Percentiles rank a stretch among this genome's conserved stretches.
Conservation (phyloP, 2,888 invertebrate species). For the Oxystoma pomonae region DNA sequence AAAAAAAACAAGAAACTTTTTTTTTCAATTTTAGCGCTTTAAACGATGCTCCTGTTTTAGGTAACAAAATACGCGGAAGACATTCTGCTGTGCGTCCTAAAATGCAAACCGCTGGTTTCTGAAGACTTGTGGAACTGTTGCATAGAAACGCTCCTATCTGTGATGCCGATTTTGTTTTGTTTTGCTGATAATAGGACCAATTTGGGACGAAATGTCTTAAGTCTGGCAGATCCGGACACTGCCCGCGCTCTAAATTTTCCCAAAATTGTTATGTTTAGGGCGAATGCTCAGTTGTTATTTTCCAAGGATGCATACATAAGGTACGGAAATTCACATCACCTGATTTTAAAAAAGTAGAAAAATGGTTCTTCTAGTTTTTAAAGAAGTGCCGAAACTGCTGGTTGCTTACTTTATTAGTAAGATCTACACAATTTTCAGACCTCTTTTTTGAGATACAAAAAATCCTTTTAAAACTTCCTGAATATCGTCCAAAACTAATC, state of each 20-base stretch:
- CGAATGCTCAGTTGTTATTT: constrained; percentile 51
- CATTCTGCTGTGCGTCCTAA: constrained; percentile 59
- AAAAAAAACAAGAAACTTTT: not conserved
- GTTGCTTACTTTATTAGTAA: too few species aligned
- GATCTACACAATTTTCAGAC: too few species aligned
- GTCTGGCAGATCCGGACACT: constrained; percentile 61
- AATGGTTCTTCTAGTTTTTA: too few species aligned
- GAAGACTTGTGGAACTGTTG: constrained; percentile 60
- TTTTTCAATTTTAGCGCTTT: not conserved
- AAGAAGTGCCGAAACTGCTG: too few species aligned
- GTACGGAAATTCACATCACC: too few species aligned
- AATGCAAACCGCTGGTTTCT: constrained; percentile 59
- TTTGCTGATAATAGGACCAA: constrained; percentile 52
- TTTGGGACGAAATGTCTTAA: constrained; percentile 58
- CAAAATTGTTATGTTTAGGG: constrained; percentile 51
- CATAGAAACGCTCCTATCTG: constrained; percentile 56
- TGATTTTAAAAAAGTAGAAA: too few species aligned
- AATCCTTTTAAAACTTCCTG: too few species aligned
- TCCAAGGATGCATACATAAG: constrained; percentile 41
- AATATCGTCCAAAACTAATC: too few species aligned
- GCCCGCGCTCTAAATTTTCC: constrained; percentile 57
- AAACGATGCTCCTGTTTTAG: constrained; percentile 48
- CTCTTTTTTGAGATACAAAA: too few species aligned
- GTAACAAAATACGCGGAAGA: constrained; percentile 56
- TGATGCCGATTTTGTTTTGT: constrained; percentile 59